Percentiles rank a stretch among this genome's conserved stretches.
phyloP scores from a whole-genome alignment of 2,888 invertebrate species.

The Allolobophora icterica region DNA sequence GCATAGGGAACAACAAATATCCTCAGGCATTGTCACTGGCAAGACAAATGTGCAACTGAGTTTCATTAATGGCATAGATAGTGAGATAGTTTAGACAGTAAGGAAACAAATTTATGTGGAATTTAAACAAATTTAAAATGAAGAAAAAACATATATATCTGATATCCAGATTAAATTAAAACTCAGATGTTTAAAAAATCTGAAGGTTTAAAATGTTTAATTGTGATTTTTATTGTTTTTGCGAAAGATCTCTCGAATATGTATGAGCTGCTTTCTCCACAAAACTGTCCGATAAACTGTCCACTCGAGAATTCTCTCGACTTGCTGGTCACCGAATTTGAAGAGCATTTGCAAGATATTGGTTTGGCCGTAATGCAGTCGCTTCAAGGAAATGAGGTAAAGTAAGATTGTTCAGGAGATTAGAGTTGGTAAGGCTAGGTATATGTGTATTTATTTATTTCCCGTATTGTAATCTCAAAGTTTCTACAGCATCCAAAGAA shows the following conservation, averaged over 20 bases:
- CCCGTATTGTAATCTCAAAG: no score
- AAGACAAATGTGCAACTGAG: no score
- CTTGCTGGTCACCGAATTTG: neutral
- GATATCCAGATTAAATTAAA: neutral
- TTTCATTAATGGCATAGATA: no score
- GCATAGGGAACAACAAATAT: no score
- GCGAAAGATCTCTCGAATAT: neutral
- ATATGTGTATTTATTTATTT: neutral
- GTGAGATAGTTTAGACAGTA: no score
- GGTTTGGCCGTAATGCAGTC: conserved; percentile 27
- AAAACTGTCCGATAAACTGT: neutral
- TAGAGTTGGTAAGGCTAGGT: neutral
- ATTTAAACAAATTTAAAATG: neutral
- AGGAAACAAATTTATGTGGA: no score
- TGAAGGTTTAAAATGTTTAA: neutral
- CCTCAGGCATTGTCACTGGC: no score
- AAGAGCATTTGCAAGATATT: conserved; percentile 5
- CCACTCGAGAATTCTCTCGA: conserved; percentile 17
- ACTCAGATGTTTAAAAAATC: neutral
- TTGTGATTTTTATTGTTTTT: neutral
- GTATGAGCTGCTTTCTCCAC: neutral
- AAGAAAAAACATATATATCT: neutral
- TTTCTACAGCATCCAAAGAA: no score
- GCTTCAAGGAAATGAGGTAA: conserved; percentile 1
- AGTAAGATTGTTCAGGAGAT: neutral